Percentiles rank a stretch among this genome's conserved stretches.
phyloP scores from a whole-genome alignment of 2,797 vertebrate genomes.

The Cynodonichthys magdalenae region DNA sequence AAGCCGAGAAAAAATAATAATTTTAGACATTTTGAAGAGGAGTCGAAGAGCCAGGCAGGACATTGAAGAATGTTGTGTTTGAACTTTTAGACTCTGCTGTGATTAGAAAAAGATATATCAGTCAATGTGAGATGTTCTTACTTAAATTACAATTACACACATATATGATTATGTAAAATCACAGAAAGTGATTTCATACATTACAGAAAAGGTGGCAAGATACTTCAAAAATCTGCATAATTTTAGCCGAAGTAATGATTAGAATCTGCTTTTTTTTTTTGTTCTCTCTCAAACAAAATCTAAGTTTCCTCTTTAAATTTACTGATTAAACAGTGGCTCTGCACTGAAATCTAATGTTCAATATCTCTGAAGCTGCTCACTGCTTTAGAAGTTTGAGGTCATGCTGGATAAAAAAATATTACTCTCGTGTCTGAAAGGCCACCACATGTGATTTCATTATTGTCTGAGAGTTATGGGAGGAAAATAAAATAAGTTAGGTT shows the following conservation, averaged over 20 bases:
- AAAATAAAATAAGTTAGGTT: background rate
- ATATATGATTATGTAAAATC: too few relatives aligned
- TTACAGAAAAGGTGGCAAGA: background rate
- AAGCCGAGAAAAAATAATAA: constrained; percentile 12
- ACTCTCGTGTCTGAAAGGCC: background rate
- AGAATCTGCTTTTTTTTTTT: background rate
- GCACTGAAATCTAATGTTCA: background rate
- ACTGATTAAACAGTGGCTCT: background rate
- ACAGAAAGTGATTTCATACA: too few relatives aligned
- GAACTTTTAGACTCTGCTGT: constrained; percentile 20
- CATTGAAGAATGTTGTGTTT: constrained; percentile 1
- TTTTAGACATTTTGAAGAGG: constrained; percentile 8
- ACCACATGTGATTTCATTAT: background rate
- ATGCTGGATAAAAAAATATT: background rate
- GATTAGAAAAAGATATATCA: constrained; percentile 2
- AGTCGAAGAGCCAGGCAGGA: background rate
- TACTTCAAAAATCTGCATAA: background rate
- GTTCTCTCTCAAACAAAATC: background rate
- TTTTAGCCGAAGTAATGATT: background rate
- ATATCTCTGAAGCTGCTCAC: background rate
- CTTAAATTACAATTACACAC: background rate
- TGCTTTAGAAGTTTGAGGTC: background rate
- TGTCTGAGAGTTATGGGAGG: background rate
- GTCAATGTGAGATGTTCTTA: constrained; percentile 2
- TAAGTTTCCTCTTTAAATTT: background rate